These are phyloP conservation scores for Brachypalpus laphriformis DNA, from an alignment of 2,888 invertebrate genomes.

Conservation along the genomic window DNA sequence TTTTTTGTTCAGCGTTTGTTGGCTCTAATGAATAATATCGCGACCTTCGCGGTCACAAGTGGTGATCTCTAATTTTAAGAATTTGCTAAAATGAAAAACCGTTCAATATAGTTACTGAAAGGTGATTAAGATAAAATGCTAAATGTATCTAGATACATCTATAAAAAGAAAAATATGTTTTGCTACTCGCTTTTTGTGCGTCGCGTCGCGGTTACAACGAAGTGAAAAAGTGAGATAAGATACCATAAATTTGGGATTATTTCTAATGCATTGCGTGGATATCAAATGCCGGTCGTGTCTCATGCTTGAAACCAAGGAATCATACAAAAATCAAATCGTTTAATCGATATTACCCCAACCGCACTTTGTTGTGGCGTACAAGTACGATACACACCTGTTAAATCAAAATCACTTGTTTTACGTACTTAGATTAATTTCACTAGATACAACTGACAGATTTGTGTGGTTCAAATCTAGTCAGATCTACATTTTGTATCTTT, in stretches of 20 bases:
- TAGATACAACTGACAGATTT: neutral
- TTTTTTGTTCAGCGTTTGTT: neutral
- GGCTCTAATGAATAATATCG: conserved; percentile 14
- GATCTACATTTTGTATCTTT: conserved; percentile 8
- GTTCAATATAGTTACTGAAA: neutral
- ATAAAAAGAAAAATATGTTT: neutral
- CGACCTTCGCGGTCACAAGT: conserved; percentile 4
- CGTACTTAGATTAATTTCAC: neutral
- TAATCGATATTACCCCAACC: conserved; percentile 59
- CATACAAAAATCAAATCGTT: neutral
- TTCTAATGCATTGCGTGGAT: conserved; percentile 10
- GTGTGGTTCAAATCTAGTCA: neutral
- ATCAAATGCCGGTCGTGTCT: conserved; percentile 42
- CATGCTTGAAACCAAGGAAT: conserved; percentile 24
- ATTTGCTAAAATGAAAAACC: neutral
- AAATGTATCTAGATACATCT: conserved; percentile 5
- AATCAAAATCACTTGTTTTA: conserved; percentile 22
- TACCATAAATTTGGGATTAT: neutral
- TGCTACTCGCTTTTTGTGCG: conserved; percentile 2
- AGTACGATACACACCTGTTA: conserved; percentile 9
- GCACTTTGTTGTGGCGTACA: neutral
- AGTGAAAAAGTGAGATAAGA: conserved; percentile 34
- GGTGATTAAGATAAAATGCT: neutral
- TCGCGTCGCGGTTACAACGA: neutral
- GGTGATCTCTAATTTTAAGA: neutral